Evolutionary conservation across 2,113 vertebrate species (phyloP), one percentile per base, ranked within the genome.

Genomic region (Tympanuchus pallidicinctus): DNA sequence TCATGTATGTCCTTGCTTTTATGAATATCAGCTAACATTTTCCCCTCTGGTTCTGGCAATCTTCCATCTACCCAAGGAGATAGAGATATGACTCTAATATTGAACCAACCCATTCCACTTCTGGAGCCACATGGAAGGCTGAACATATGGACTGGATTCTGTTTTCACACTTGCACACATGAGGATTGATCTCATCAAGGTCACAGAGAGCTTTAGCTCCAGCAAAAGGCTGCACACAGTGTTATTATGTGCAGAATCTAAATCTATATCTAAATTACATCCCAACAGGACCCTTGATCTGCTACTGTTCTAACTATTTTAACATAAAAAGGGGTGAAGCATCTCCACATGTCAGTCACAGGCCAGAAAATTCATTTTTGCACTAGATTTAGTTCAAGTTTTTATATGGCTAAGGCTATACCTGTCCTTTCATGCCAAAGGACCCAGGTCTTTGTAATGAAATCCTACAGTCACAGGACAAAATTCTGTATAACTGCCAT

Each of bases 111-210:
- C 47, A 7, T 17, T 69, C 79, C 89, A 71, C 88, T 83, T 87
- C 42, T 0, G 0, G 88, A 81, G 72, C 85, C 91, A 65, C 65
- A 78, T 32, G 30, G 10, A 3, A 94, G 30, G 79, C 72, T 86
- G 85, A 92, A 69, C 96, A 95, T 92, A 94, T 88, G 95, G 94
- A 40, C 88, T 83, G 57, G 57, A 61, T 83, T 86, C 57, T 90
- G 82, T 43, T 92, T 67, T 61, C 82, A 83, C 0, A 0, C 52
- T 40, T 57, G 76, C 38, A 83, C 50, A 65, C 65, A 25, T 18
- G 42, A 88, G 91, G 47, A 85, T 93, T 86, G 67, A 74, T 61
- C 67, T 89, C 75, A 27, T 11, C 89, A 93, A 96, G 90, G 93
- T 88, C 93, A 92, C 57, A 57, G 43, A 77, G 30, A 83, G 45